Conservation (phyloP, 23 tunicate genomes). For the Clavelina lepadiformis region DNA sequence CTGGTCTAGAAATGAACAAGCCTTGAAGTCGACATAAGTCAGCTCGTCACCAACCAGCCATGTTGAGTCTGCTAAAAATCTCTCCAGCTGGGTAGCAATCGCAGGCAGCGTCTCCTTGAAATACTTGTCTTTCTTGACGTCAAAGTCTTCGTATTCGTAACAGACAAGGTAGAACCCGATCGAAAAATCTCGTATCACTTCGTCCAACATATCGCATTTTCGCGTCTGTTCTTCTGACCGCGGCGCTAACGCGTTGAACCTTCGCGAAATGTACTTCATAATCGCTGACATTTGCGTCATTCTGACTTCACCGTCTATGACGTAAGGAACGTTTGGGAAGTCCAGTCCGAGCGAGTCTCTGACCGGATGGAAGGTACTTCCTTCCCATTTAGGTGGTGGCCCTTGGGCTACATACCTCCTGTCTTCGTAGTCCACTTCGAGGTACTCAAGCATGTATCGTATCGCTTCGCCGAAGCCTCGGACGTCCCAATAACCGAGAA, state of each 20-base stretch:
- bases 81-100: too few relatives aligned
- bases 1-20: not conserved
- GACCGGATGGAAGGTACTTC: not conserved
- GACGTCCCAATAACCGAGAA: constrained; percentile 22
- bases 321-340: constrained; percentile 10
- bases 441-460: constrained; percentile 12
- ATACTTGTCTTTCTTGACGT: not conserved
- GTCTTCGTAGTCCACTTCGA: constrained; percentile 9
- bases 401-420: constrained; percentile 1
- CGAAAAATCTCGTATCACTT: not conserved
- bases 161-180: not conserved
- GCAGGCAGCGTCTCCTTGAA: not conserved
- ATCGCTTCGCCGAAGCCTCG: constrained; percentile 11
- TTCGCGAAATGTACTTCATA: not conserved
- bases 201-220: not conserved
- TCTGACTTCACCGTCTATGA: constrained; percentile 15
- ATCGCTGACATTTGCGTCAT: constrained; percentile 5
- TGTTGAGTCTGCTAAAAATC: not conserved
- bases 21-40: not conserved
- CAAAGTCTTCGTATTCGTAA: not conserved
- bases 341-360: constrained; percentile 17
- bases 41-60: constrained; percentile 4
- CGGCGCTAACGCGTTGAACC: not conserved
- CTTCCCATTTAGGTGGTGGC: not conserved
- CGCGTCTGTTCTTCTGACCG: not conserved